Base-by-base conservation (phyloP, 2,113 vertebrate species). In the Passer montanus region DNA sequence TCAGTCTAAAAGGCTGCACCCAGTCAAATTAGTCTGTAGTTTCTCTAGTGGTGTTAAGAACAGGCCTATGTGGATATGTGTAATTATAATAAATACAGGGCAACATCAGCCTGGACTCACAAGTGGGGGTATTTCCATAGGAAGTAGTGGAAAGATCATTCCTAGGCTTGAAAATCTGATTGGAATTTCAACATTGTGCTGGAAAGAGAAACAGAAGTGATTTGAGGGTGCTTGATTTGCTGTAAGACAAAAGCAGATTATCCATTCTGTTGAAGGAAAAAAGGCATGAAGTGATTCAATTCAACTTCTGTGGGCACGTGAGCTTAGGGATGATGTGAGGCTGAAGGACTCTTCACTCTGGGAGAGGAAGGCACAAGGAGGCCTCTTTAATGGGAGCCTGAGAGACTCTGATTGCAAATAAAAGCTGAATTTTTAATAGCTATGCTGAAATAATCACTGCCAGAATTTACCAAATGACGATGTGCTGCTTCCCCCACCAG, bases 391-490 rank as follows among this genome's bases (percentile, higher is more conserved):
- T 53, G n/a, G 12, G 14, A 49, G 49, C 49, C 47, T 43, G 16
- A 73, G 79, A 81, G 59, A 46, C 11, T 74, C 44, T n/a, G 47
- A n/a, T 47, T n/a, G 37, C 31, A 95, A 90, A 84, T 66, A 46
- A 68, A 77, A 5, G 7, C 64, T 49, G n/a, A 41, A 10, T 81
- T 84, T 68, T 60, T 49, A 66, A 43, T 33, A 24, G 10, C 26
- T 56, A 2, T 5, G 4, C 35, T 60, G 41, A 62, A 58, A 33
- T 53, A n/a, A 77, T 59, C 0, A 0, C 63, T 76, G 39, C 10
- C 10, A 37, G 35, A 35, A 13, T 66, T 89, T 37, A 49, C 11
- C 1, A 27, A 55, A 41, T 41, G 15, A 49, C 31, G 15, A 46
- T 49, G 14, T 17, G 52, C n/a, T 62, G 4, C 16, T 80, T 89